Evolutionary conservation across 2,797 vertebrate genomes (phyloP), one percentile per base, ranked within the genome.

Genomic region (Takifugu rubripes): DNA sequence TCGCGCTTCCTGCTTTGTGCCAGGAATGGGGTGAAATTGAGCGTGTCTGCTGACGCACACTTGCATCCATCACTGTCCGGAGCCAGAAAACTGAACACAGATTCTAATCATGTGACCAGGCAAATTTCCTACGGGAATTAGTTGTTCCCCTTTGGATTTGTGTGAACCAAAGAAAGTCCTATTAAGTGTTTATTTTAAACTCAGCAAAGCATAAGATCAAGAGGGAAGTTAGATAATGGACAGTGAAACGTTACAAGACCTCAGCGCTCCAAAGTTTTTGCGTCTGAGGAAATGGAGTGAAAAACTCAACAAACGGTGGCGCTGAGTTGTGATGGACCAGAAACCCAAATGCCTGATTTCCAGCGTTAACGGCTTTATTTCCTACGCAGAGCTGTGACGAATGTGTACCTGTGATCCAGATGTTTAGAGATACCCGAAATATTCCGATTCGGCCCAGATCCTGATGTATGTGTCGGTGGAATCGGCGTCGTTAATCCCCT

Each of bases 191-290:
- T 44, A n/a, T 44, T 43, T 43, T 43, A 10, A 16, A 45, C 44
- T n/a, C 44, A 46, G 15, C 16, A n/a, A 46, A 16, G 52, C 53
- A 45, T 25, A 40, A 61, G 21, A 46, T 12, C 8, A 21, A 46
- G 3, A 17, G n/a, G 6, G 16, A 44, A 8, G 14, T 15, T 5
- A n/a, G 44, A 21, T 46, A 21, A 21, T 16, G 11, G 44, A 6
- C 31, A 2, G n/a, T 46, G 10, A 43, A 16, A 16, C 33, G 33
- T 6, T 12, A 1, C 21, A 21, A 31, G 49, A 50, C 16, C 17
- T 33, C 49, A 51, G 17, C 14, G 59, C 26, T 63, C 27, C 63
- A 1, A 12, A 26, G 75, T 64, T 78, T 72, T 78, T 68, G 61
- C 50, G 61, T 52, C 56, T 64, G 50, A 15, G 64, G 59, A 74